Percentiles rank a stretch among this genome's conserved stretches.
Conservation (phyloP, 1,140 invertebrate genomes). For the Conopomorpha cramerella region DNA sequence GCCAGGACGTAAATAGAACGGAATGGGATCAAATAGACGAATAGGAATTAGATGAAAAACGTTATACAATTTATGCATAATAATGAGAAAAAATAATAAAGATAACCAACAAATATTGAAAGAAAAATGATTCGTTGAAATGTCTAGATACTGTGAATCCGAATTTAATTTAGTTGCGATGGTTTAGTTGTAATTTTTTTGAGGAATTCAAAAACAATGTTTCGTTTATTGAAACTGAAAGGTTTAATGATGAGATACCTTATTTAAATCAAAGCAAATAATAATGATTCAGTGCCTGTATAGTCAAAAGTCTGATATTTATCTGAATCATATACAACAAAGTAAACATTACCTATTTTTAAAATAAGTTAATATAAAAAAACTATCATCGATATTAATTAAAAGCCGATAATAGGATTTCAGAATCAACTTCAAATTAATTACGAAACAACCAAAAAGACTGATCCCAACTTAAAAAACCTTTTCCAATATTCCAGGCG, state of each 20-base stretch:
- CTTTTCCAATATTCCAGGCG: slow-evolving; percentile 52
- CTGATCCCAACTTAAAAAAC: neutral
- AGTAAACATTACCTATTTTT: neutral
- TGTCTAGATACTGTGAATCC: neutral
- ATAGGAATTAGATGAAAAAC: too few species aligned
- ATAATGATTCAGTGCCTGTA: too few species aligned
- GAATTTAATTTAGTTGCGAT: neutral
- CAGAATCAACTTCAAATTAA: neutral
- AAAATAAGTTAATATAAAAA: neutral
- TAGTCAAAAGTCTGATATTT: too few species aligned
- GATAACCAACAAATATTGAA: neutral
- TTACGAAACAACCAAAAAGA: neutral
- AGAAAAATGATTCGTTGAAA: neutral
- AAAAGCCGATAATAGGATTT: neutral
- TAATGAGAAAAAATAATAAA: too few species aligned
- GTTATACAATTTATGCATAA: too few species aligned
- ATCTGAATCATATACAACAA: too few species aligned
- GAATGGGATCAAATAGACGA: neutral
- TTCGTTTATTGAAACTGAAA: neutral
- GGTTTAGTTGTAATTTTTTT: neutral
- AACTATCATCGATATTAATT: neutral
- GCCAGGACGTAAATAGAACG: neutral
- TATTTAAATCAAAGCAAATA: too few species aligned
- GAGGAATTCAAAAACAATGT: neutral
- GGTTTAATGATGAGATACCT: too few species aligned